phyloP scores from a whole-genome alignment of 2,888 invertebrate species.

The Sarcophaga caerulescens region DNA sequence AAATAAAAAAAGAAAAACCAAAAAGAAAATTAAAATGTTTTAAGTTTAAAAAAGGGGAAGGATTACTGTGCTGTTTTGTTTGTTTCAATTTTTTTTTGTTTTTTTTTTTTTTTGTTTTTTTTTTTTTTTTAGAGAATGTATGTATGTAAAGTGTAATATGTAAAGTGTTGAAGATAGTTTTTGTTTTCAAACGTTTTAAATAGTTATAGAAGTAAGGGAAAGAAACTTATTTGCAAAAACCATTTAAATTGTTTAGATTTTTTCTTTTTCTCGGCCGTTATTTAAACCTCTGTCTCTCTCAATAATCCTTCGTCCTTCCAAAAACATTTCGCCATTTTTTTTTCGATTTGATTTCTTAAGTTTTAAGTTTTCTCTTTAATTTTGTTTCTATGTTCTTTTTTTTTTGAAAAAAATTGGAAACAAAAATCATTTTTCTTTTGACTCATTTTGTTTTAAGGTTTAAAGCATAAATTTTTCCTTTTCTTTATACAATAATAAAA shows the following conservation, averaged over 20 bases:
- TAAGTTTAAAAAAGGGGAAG: conserved; percentile 72
- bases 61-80: conserved; percentile 71
- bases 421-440: conserved; percentile 40
- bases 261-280: conserved; percentile 81
- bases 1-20: conserved; percentile 69
- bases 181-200: conserved; percentile 53
- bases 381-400: conserved; percentile 6
- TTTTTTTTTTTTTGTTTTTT: no score
- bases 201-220: not conserved
- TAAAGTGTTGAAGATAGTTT: conserved; percentile 54
- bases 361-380: conserved; percentile 50
- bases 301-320: conserved; percentile 78
- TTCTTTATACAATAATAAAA: conserved; percentile 55
- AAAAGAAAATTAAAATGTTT: not conserved
- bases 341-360: conserved; percentile 68
- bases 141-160: conserved; percentile 34
- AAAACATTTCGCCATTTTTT: conserved; percentile 57
- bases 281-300: conserved; percentile 64
- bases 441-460: conserved; percentile 60
- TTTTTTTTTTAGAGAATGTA: conserved; percentile 18
- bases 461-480: conserved; percentile 66
- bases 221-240: conserved; percentile 62
- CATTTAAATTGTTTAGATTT: conserved; percentile 80
- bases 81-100: not conserved
- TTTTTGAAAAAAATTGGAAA: not conserved